A percentile compares a stretch with the other conserved stretches of the same genome.
Conservation (phyloP, 1,140 invertebrate species). For the Drosophila sproati region DNA sequence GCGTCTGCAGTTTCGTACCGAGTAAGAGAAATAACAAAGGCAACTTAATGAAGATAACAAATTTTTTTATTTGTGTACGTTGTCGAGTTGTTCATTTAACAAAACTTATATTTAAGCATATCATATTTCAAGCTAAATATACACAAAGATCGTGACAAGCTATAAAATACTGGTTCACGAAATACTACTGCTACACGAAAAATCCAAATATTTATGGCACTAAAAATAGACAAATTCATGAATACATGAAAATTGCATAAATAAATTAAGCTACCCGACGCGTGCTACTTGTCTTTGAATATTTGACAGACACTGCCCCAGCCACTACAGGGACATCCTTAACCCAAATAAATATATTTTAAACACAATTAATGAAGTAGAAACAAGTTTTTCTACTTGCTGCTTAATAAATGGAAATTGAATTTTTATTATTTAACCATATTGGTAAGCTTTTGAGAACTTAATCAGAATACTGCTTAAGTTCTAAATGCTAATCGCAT, state of each 20-base stretch:
- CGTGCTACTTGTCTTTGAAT: slow-evolving; percentile 8
- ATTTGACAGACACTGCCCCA: neutral
- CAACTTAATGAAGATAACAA: too few relatives aligned
- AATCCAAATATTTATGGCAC: neutral
- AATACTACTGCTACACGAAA: slow-evolving; percentile 1
- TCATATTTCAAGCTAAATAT: neutral
- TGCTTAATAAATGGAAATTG: neutral
- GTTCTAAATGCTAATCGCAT: slow-evolving; percentile 35
- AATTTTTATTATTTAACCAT: neutral
- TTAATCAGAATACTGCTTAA: neutral
- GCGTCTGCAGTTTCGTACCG: too few relatives aligned
- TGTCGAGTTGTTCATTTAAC: too few relatives aligned
- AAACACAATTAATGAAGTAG: neutral
- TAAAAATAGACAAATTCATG: neutral
- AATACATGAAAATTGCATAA: slow-evolving; percentile 20
- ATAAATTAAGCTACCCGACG: neutral
- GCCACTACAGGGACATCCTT: neutral
- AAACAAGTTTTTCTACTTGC: neutral
- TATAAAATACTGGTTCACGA: neutral
- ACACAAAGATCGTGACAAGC: slow-evolving; percentile 8
- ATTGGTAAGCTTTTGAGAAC: neutral
- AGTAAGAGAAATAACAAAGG: neutral
- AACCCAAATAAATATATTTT: slow-evolving; percentile 24
- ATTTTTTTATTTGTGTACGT: too few relatives aligned
- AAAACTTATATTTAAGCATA: neutral